These are phyloP conservation scores for Acromyrmex heyeri DNA, from an alignment of 1,140 invertebrate genomes.

Conservation along the genomic window DNA sequence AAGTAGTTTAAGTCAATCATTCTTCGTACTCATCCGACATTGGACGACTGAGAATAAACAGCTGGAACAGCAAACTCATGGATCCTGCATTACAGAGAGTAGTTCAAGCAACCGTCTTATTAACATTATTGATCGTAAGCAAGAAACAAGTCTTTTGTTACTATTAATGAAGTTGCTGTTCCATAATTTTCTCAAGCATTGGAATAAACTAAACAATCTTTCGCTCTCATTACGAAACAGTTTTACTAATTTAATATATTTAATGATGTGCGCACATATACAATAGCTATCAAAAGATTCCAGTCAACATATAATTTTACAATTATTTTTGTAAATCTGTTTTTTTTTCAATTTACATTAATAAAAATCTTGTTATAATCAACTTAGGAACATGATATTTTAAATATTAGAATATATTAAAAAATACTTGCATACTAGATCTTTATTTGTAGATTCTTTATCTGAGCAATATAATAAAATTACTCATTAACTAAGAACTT, in stretches of 20 bases:
- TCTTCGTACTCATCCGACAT: conserved; percentile 40
- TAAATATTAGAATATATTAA: too few species aligned
- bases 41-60: conserved; percentile 58
- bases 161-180: conserved; percentile 69
- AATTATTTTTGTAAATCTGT: too few species aligned
- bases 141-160: conserved; percentile 65
- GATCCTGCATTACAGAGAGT: conserved; percentile 17
- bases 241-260: neutral
- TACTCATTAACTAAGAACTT: too few species aligned
- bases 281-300: too few species aligned
- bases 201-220: conserved; percentile 28
- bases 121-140: conserved; percentile 66
- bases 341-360: too few species aligned
- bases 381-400: too few species aligned
- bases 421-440: too few species aligned
- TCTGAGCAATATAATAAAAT: too few species aligned
- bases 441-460: too few species aligned
- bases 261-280: neutral
- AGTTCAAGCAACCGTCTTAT: conserved; percentile 48
- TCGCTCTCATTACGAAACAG: neutral
- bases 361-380: too few species aligned
- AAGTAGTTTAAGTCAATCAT: conserved; percentile 61
- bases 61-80: conserved; percentile 53
- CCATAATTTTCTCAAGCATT: neutral
- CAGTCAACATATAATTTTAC: too few species aligned